phyloP scores from a whole-genome alignment of 2,888 invertebrate species.

The Machimus rusticus region DNA sequence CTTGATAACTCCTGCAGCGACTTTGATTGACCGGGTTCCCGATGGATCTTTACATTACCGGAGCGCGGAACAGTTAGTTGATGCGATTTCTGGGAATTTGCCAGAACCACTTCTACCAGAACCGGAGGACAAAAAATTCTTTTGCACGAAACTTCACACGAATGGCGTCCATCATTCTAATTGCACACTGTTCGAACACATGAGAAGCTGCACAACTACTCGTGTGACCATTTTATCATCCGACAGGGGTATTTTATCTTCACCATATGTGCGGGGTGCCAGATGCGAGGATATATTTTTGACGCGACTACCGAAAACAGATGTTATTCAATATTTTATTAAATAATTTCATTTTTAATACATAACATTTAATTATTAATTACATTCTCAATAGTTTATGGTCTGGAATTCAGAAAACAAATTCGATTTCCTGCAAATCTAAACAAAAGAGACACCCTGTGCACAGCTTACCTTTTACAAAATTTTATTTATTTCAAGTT shows the following conservation, averaged over 20 bases:
- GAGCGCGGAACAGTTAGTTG: neutral
- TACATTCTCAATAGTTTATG: neutral
- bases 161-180: conserved; percentile 47
- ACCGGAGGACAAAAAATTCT: conserved; percentile 29
- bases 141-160: conserved; percentile 41
- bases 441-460: neutral
- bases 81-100: conserved; percentile 3
- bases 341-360: neutral
- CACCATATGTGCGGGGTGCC: neutral
- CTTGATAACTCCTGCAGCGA: conserved; percentile 3
- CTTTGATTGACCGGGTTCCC: neutral
- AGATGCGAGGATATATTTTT: neutral
- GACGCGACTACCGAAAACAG: neutral
- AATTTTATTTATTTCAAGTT: neutral
- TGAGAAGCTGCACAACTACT: neutral
- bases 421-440: neutral
- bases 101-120: conserved; percentile 3
- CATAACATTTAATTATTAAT: neutral
- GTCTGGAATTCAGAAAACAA: neutral
- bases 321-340: neutral
- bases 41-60: conserved; percentile 4
- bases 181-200: conserved; percentile 7
- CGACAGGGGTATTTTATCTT: neutral
- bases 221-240: neutral
- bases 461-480: neutral